These are phyloP conservation scores for Diarsia dahlii DNA, from an alignment of 2,888 invertebrate species.

Conservation along the genomic window DNA sequence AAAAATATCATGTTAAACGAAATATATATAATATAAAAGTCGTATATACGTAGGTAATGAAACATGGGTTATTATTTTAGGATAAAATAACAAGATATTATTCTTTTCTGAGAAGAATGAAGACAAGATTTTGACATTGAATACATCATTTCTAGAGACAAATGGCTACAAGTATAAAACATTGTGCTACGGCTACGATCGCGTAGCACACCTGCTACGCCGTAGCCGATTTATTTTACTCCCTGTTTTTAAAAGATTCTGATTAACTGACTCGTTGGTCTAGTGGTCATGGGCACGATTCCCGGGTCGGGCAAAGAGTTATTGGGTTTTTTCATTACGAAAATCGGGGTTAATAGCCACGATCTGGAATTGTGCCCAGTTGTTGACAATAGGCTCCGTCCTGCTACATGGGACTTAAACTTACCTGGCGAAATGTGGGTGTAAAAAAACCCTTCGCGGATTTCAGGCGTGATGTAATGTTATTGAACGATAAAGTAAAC, in stretches of 20 bases:
- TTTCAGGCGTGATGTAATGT: no score
- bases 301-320: no score
- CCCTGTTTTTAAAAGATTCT: background rate
- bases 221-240: slow-evolving; percentile 20
- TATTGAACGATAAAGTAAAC: background rate
- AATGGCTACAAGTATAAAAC: background rate
- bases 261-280: no score
- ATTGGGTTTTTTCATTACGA: no score
- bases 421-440: no score
- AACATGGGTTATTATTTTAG: slow-evolving; percentile 14
- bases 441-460: no score
- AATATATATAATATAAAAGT: background rate
- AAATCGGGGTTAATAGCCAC: no score
- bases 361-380: no score
- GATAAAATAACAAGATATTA: slow-evolving; percentile 8
- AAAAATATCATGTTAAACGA: background rate
- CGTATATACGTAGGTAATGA: slow-evolving; percentile 1
- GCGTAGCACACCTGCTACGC: slow-evolving; percentile 31
- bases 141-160: background rate
- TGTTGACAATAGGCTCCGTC: no score
- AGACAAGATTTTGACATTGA: background rate
- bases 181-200: slow-evolving; percentile 1
- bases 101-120: slow-evolving; percentile 2
- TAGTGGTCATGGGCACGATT: no score
- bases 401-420: no score